Percentiles rank a stretch among this genome's conserved stretches.
These are phyloP conservation scores for Coregonus suidteri DNA, from an alignment of 2,797 vertebrate genomes.

Conservation along the genomic window DNA sequence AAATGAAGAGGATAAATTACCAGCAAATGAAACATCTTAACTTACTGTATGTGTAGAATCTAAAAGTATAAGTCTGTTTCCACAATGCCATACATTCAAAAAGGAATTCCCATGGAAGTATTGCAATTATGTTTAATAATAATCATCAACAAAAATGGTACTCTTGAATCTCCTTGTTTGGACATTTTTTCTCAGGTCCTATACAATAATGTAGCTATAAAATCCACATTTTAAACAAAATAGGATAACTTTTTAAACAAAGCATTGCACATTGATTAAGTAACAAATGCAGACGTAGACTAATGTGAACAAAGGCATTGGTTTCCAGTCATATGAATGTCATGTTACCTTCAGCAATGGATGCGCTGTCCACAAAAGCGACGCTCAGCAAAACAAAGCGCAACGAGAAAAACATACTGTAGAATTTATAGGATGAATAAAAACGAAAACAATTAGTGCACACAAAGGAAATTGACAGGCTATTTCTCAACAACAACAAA, in stretches of 20 bases:
- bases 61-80: too few species aligned
- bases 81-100: not conserved
- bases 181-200: too few species aligned
- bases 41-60: too few species aligned
- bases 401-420: slow-evolving; percentile 62
- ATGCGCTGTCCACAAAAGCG: slow-evolving; percentile 49
- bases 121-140: not conserved
- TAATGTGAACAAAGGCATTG: not conserved
- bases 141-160: not conserved
- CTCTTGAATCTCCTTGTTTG: not conserved
- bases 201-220: not conserved
- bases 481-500: not conserved
- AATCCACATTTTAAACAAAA: not conserved
- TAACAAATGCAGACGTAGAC: not conserved
- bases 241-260: not conserved
- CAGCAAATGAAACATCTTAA: not conserved
- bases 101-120: not conserved
- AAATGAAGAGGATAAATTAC: not conserved
- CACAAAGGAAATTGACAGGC: slow-evolving; percentile 1
- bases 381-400: slow-evolving; percentile 64
- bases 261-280: not conserved
- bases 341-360: slow-evolving; percentile 64
- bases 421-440: slow-evolving; percentile 38
- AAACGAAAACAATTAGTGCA: slow-evolving; percentile 1
- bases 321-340: not conserved